A percentile compares a stretch with the other conserved stretches of the same genome.
Conservation (phyloP, 2,888 invertebrate genomes). For the Archips crataeganus region DNA sequence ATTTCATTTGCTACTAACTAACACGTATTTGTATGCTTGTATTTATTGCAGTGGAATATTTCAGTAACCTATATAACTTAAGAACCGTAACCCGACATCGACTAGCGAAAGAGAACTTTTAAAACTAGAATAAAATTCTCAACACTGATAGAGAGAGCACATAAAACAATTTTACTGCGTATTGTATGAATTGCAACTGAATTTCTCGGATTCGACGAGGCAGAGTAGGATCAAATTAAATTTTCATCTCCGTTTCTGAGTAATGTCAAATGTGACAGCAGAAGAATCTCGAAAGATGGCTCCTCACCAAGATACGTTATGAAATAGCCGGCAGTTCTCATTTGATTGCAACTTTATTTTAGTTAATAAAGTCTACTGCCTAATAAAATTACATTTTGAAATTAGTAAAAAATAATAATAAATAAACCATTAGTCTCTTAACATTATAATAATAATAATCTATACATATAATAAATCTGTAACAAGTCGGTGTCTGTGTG, state of each 20-base stretch:
- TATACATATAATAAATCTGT: too few relatives aligned
- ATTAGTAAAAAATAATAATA: too few relatives aligned
- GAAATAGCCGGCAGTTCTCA: slow-evolving; percentile 2
- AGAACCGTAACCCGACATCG: too few relatives aligned
- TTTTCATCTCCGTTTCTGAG: slow-evolving; percentile 51
- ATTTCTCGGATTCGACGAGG: slow-evolving; percentile 37
- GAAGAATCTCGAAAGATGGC: slow-evolving; percentile 50
- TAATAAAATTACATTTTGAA: too few relatives aligned
- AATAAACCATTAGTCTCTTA: too few relatives aligned
- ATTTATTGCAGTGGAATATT: too few relatives aligned
- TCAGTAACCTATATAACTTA: too few relatives aligned
- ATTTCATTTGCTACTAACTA: too few relatives aligned
- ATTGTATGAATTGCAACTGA: slow-evolving; percentile 41
- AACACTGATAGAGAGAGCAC: background rate
- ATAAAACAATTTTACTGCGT: slow-evolving; percentile 17
- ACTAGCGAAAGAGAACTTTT: background rate
- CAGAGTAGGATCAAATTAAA: slow-evolving; percentile 53
- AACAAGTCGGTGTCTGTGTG: too few relatives aligned
- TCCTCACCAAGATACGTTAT: slow-evolving; percentile 8
- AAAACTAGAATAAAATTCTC: background rate
- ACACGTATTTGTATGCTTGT: too few relatives aligned
- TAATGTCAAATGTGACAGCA: slow-evolving; percentile 60
- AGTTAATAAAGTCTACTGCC: background rate
- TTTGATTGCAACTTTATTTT: background rate
- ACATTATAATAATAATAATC: too few relatives aligned